phyloP scores from a whole-genome alignment of 2,113 vertebrate genomes.

The Siniperca knerii region DNA sequence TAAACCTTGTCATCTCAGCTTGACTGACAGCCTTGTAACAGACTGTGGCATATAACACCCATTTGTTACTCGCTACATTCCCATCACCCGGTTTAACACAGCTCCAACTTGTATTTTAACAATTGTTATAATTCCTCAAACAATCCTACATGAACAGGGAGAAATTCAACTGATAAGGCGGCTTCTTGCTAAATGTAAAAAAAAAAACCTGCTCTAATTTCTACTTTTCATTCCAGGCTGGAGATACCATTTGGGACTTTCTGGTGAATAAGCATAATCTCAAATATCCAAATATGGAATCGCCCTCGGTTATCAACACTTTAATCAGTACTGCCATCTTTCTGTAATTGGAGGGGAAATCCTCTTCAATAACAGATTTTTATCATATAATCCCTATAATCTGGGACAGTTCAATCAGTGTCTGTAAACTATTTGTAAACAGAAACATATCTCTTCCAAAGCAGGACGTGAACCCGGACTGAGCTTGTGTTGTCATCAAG shows the following conservation, averaged over 20 bases:
- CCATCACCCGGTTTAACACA: slow-evolving; percentile 41
- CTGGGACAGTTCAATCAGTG: slow-evolving; percentile 35
- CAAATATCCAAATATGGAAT: slow-evolving; percentile 44
- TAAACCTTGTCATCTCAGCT: slow-evolving; percentile 22
- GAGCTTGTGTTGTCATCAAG: slow-evolving; percentile 18
- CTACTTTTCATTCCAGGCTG: slow-evolving; percentile 4
- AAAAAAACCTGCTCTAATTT: slow-evolving; percentile 4
- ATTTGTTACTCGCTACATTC: slow-evolving; percentile 39
- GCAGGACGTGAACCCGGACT: slow-evolving; percentile 4
- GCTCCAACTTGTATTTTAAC: slow-evolving; percentile 27
- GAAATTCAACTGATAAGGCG: background rate
- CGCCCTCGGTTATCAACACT: slow-evolving; percentile 28
- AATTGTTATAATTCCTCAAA: slow-evolving; percentile 26
- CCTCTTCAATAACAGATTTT: slow-evolving; percentile 44
- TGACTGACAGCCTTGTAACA: slow-evolving; percentile 59
- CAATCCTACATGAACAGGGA: background rate
- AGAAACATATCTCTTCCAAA: slow-evolving; percentile 37
- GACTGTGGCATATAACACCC: slow-evolving; percentile 37
- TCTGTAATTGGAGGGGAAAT: slow-evolving; percentile 54
- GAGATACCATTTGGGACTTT: slow-evolving; percentile 28
- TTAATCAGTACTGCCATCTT: slow-evolving; percentile 55
- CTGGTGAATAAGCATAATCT: slow-evolving; percentile 37
- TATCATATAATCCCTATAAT: slow-evolving; percentile 50
- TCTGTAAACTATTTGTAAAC: slow-evolving; percentile 46
- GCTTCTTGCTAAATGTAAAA: background rate